Percentiles rank a stretch among this genome's conserved stretches.
phyloP scores from a whole-genome alignment of 2,888 invertebrate genomes.

The Nemotelus pantherinus region DNA sequence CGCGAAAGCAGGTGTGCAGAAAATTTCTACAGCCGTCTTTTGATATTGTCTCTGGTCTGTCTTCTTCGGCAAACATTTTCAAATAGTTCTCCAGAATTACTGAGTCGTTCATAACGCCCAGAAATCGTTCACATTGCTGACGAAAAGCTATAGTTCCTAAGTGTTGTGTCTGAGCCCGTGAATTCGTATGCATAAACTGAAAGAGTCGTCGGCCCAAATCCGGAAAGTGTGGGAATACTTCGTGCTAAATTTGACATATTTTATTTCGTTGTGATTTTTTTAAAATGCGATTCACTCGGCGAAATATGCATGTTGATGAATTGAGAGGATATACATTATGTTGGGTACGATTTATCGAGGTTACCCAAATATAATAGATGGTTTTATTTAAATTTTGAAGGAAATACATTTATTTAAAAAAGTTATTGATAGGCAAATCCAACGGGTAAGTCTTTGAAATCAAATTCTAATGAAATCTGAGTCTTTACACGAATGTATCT shows the following conservation, averaged over 20 bases:
- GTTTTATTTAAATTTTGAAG: too few relatives aligned
- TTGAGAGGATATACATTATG: too few relatives aligned
- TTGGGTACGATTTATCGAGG: too few relatives aligned
- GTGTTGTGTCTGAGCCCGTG: slow-evolving; percentile 71
- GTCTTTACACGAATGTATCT: too few relatives aligned
- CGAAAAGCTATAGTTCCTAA: slow-evolving; percentile 74
- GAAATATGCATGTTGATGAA: not conserved
- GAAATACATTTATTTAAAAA: too few relatives aligned
- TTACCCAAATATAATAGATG: too few relatives aligned
- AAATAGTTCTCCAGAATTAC: slow-evolving; percentile 76
- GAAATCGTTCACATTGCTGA: slow-evolving; percentile 75
- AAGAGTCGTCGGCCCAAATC: slow-evolving; percentile 77
- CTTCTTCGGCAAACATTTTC: slow-evolving; percentile 70
- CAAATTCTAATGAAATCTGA: too few relatives aligned
- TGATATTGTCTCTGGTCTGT: slow-evolving; percentile 69
- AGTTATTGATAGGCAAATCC: too few relatives aligned
- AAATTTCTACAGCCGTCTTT: slow-evolving; percentile 74
- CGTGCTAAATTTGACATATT: slow-evolving; percentile 67
- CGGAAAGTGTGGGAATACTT: slow-evolving; percentile 81
- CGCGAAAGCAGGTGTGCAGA: slow-evolving; percentile 78
- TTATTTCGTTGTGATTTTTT: too few relatives aligned
- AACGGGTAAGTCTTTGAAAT: too few relatives aligned
- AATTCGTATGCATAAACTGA: slow-evolving; percentile 70
- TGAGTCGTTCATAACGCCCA: slow-evolving; percentile 69
- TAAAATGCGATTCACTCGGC: not conserved